phyloP scores from a whole-genome alignment of 2,888 invertebrate genomes.

The Seira ritae region DNA sequence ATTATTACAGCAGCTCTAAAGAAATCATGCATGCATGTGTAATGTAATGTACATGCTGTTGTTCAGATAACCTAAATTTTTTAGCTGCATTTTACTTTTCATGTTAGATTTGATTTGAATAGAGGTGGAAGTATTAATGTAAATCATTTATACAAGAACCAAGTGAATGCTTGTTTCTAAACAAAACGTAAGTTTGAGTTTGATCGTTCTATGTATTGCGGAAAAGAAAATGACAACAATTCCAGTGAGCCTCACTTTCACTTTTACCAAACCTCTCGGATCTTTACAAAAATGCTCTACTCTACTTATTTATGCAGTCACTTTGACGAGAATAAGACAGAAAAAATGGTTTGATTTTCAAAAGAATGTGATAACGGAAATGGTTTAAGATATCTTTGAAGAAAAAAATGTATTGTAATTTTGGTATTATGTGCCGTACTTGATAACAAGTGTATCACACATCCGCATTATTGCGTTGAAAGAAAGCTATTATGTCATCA shows the following conservation, averaged over 20 bases:
- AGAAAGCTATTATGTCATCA: too few relatives aligned
- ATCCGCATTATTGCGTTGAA: too few relatives aligned
- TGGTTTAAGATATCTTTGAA: too few relatives aligned
- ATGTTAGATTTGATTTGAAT: neutral
- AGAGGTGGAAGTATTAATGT: too few relatives aligned
- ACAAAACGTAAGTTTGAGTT: neutral
- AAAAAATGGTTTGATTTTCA: too few relatives aligned
- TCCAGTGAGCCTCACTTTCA: slow-evolving; percentile 36
- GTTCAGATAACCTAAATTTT: neutral
- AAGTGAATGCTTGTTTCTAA: neutral
- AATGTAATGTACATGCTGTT: neutral
- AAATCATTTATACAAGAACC: too few relatives aligned
- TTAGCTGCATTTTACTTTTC: neutral
- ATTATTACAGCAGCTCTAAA: slow-evolving; percentile 7
- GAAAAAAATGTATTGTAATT: too few relatives aligned
- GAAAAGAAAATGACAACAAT: slow-evolving; percentile 12
- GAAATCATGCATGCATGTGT: slow-evolving; percentile 18
- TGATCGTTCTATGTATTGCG: neutral
- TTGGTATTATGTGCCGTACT: too few relatives aligned
- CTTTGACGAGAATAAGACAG: neutral
- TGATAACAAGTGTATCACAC: too few relatives aligned
- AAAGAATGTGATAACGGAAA: too few relatives aligned
- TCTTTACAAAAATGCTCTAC: slow-evolving; percentile 35
- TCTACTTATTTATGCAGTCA: slow-evolving; percentile 28
- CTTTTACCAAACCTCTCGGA: too few relatives aligned